Percentiles rank a stretch among this genome's conserved stretches.
Conservation (phyloP, 92 coral and sea anemone species). For the Porites lobata region DNA sequence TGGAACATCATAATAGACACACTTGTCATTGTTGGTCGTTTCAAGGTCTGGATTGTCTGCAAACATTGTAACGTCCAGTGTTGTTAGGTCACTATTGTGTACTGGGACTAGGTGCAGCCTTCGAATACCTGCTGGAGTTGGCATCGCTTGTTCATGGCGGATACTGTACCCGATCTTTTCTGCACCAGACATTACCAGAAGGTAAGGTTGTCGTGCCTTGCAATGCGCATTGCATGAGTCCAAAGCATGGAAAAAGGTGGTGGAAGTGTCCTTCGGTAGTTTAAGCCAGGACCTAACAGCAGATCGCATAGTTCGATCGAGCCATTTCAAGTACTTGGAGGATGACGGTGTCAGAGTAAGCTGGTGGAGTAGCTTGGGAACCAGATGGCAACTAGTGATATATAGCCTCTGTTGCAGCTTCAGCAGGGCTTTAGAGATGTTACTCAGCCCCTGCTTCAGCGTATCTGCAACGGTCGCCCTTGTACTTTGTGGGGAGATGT, state of each 20-base stretch:
- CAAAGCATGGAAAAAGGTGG: too few species aligned
- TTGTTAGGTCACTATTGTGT: too few species aligned
- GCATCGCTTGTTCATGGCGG: constrained; percentile 43
- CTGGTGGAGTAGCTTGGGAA: constrained; percentile 24
- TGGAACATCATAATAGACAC: too few species aligned
- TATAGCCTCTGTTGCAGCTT: constrained; percentile 57
- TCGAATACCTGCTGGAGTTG: constrained; percentile 42
- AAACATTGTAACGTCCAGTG: too few species aligned
- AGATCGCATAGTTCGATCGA: too few species aligned
- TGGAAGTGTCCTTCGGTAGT: too few species aligned
- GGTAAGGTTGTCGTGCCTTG: constrained; percentile 40
- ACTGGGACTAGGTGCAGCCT: constrained; percentile 19
- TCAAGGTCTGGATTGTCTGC: too few species aligned
- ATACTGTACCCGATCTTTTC: background rate
- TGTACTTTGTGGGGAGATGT: background rate
- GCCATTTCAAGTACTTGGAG: too few species aligned
- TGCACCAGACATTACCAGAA: background rate
- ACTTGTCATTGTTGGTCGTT: too few species aligned
- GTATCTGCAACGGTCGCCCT: background rate
- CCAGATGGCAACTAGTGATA: background rate
- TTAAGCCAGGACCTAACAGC: too few species aligned
- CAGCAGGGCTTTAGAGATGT: constrained; percentile 33
- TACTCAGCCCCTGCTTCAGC: constrained; percentile 1
- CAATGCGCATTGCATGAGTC: constrained; percentile 10
- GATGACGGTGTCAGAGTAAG: constrained; percentile 6